A percentile compares a stretch with the other conserved stretches of the same genome.
Evolutionary conservation across 2,888 invertebrate genomes (phyloP).

Genomic region (Nudaria mundana): DNA sequence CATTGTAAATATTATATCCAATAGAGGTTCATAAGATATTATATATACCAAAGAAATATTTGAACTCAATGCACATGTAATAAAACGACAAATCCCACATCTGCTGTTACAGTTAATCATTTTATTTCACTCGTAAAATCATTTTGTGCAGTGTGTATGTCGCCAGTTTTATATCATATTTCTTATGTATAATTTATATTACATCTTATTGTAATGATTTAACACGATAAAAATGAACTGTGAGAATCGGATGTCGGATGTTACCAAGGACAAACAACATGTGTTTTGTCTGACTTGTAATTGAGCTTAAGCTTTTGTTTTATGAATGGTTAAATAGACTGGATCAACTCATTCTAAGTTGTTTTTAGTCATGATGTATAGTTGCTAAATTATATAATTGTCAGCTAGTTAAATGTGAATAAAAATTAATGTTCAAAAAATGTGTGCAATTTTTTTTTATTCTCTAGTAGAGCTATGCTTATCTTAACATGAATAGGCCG

Average conservation of each 20-base stretch:
- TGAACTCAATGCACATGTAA: too few relatives aligned
- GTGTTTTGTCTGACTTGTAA: slow-evolving; percentile 34
- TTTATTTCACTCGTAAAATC: too few relatives aligned
- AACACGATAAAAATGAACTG: slow-evolving; percentile 43
- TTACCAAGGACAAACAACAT: slow-evolving; percentile 58
- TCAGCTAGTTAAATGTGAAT: neutral
- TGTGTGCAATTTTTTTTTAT: neutral
- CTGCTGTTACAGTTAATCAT: too few relatives aligned
- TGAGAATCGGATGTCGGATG: slow-evolving; percentile 78
- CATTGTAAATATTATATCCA: too few relatives aligned
- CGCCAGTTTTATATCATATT: too few relatives aligned
- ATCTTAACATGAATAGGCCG: too few relatives aligned
- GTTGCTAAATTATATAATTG: slow-evolving; percentile 1
- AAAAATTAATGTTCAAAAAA: neutral
- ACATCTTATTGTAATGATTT: slow-evolving; percentile 43
- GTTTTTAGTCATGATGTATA: slow-evolving; percentile 7
- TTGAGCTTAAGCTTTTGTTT: slow-evolving; percentile 25
- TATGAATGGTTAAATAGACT: slow-evolving; percentile 30
- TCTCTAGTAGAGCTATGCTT: too few relatives aligned
- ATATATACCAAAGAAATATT: too few relatives aligned
- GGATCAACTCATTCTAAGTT: slow-evolving; percentile 9
- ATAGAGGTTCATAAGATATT: too few relatives aligned
- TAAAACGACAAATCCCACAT: too few relatives aligned
- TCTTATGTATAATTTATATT: slow-evolving; percentile 25
- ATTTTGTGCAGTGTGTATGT: too few relatives aligned